Evolutionary conservation across 2,888 invertebrate species (phyloP), one percentile per base, ranked within the genome.

Genomic region (Rotaria socialis): DNA sequence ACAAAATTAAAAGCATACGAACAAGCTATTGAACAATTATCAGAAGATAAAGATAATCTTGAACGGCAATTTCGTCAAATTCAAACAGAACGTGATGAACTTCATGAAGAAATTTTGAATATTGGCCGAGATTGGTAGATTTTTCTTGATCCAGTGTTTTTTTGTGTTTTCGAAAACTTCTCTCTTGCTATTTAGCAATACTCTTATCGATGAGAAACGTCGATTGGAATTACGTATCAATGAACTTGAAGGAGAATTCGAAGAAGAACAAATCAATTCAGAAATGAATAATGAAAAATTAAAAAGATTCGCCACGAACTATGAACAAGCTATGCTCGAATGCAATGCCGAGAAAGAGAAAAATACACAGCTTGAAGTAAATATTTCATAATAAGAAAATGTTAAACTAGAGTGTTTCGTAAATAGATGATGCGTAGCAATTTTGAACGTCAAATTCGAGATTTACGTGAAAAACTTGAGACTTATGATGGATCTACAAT

Each of bases 241-340:
- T 41, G 94, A 96, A 16, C 93, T 99, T 8, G 98, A 99, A 90
- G 98, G 99, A 90, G 97, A 98, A 90, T 92, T 99, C 43, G 99
- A 99, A 89, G 98, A 99, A 90, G 97, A 98, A 91, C 97, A 97
- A 92, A 95, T 94, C 88, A 96, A 95, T 91, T 94, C 94, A 86
- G 98, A 98, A 92, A 94, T 96, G 88, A 93, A 95, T 88, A 94
- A 94, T 90, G 93, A 93, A 88, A 94, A 96, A 89, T 94, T 95
- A 86, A 93, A 97, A 89, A 97, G 97, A 91, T 94, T 94, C 87
- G 95, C 95, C 92, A 92, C 93, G 88, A 93, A 93, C 90, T 94
- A 95, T 89, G 97, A 97, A 91, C 90, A 96, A 90, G 91, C 96
- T 86, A 94, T 94, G 43, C 94, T 95, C 75, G 93, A 93, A 84